A percentile compares a stretch with the other conserved stretches of the same genome.
phyloP scores from a whole-genome alignment of 2,113 vertebrate species.

The Chroicocephalus ridibundus region DNA sequence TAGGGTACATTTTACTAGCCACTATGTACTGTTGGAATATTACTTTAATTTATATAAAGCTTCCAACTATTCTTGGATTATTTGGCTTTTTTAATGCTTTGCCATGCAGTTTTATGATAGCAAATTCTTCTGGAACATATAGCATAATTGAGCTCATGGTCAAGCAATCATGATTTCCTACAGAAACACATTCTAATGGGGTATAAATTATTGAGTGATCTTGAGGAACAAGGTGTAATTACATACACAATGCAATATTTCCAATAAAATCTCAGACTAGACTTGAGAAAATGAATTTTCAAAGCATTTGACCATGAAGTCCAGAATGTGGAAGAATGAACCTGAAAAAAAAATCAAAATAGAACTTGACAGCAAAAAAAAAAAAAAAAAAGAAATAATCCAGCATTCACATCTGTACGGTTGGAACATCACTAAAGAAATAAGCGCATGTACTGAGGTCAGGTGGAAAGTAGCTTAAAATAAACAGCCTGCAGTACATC shows the following conservation, averaged over 20 bases:
- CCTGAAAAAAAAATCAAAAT: background rate
- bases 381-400: background rate
- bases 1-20: background rate
- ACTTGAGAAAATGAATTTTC: conserved; percentile 28
- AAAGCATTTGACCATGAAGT: background rate
- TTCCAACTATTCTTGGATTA: background rate
- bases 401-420: background rate
- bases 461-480: conserved; percentile 42
- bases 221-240: background rate
- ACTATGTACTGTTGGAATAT: background rate
- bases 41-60: background rate
- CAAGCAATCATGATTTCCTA: background rate
- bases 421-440: conserved; percentile 8
- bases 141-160: background rate
- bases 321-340: conserved; percentile 6
- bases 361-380: background rate
- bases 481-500: background rate
- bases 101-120: background rate
- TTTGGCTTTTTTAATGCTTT: background rate
- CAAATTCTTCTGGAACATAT: background rate
- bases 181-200: background rate
- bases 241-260: background rate
- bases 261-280: background rate
- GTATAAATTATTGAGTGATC: background rate
- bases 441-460: conserved; percentile 1